phyloP scores from a whole-genome alignment of 2,113 vertebrate genomes.

The Eptesicus fuscus region DNA sequence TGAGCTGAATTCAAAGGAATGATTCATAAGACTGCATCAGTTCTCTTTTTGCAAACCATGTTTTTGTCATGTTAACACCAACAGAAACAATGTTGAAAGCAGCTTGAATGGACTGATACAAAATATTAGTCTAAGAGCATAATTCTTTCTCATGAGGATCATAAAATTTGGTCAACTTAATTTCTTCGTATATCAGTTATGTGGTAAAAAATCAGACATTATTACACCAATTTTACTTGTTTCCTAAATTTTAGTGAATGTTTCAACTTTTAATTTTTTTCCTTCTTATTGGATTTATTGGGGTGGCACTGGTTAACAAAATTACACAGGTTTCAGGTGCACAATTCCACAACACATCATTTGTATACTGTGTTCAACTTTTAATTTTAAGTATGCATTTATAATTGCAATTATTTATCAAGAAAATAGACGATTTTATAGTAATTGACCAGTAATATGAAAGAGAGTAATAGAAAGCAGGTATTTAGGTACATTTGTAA shows the following conservation, averaged over 20 bases:
- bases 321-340: background rate
- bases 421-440: background rate
- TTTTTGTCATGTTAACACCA: background rate
- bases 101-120: background rate
- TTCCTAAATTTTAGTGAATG: constrained; percentile 10
- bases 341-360: background rate
- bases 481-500: background rate
- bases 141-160: background rate
- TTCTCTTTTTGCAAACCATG: background rate
- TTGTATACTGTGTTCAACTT: background rate
- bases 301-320: background rate
- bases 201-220: background rate
- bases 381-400: background rate
- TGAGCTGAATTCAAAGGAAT: background rate
- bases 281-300: background rate
- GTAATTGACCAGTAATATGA: background rate
- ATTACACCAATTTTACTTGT: constrained; percentile 37
- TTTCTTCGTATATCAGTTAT: background rate
- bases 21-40: background rate
- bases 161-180: constrained; percentile 12
- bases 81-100: background rate
- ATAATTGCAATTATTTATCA: background rate
- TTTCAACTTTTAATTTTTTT: background rate
- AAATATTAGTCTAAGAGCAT: background rate
- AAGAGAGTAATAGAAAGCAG: background rate